These are phyloP conservation scores for Geotrypetes seraphini DNA, from an alignment of 2,797 vertebrate species.

Conservation along the genomic window DNA sequence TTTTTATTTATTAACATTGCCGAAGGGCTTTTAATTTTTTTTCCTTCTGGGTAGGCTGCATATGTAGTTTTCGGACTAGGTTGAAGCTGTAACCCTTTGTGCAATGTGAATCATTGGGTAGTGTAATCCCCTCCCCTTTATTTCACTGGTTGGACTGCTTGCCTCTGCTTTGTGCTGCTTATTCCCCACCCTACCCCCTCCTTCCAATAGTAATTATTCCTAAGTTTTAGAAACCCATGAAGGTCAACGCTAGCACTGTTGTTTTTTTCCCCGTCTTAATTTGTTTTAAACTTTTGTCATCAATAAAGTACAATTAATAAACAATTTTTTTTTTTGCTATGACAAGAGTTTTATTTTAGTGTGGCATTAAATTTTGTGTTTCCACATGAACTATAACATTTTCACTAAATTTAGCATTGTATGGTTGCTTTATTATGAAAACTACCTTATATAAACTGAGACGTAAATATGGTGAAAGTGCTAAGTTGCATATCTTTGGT, in stretches of 20 bases:
- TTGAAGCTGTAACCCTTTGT: conserved; percentile 41
- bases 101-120: conserved; percentile 40
- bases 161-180: conserved; percentile 52
- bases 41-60: conserved; percentile 36
- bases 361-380: not conserved
- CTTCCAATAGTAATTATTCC: conserved; percentile 38
- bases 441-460: conserved; percentile 23
- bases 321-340: conserved; percentile 58
- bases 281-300: conserved; percentile 72
- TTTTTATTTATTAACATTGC: conserved; percentile 53
- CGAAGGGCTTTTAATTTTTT: conserved; percentile 42
- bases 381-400: not conserved
- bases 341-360: not conserved
- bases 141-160: conserved; percentile 43
- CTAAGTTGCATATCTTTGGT: no score
- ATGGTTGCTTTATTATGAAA: conserved; percentile 23
- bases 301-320: conserved; percentile 55
- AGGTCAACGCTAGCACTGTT: conserved; percentile 53
- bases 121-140: conserved; percentile 25
- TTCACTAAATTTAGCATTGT: conserved; percentile 20
- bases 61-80: conserved; percentile 38
- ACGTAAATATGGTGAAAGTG: no score
- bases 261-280: conserved; percentile 46
- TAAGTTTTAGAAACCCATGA: conserved; percentile 38
- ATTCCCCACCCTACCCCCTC: conserved; percentile 31